A percentile compares a stretch with the other conserved stretches of the same genome.
Conservation (phyloP, 1,140 invertebrate genomes). For the Habropoda laboriosa region DNA sequence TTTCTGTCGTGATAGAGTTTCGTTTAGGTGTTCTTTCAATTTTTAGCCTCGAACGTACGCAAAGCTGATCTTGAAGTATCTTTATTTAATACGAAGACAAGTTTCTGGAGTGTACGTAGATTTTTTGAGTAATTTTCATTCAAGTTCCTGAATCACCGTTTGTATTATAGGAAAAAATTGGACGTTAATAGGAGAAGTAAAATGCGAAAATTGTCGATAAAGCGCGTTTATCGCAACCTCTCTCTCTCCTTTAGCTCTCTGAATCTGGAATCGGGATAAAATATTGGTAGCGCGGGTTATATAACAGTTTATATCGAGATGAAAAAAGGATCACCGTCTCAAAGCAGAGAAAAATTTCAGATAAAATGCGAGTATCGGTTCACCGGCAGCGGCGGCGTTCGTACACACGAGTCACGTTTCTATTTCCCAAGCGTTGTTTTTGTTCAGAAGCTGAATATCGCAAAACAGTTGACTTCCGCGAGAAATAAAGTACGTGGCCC, state of each 20-base stretch:
- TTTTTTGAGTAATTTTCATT: no score
- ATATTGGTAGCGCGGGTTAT: neutral
- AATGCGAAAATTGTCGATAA: no score
- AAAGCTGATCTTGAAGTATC: no score
- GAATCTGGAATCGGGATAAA: neutral
- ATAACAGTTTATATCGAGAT: neutral
- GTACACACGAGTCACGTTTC: slow-evolving; percentile 18
- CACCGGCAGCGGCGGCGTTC: neutral
- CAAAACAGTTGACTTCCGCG: slow-evolving; percentile 8
- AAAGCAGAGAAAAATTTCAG: neutral
- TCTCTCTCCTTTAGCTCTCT: neutral
- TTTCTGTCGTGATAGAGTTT: no score
- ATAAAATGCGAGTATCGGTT: slow-evolving; percentile 7
- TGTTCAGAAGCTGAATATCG: slow-evolving; percentile 1
- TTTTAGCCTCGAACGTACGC: no score
- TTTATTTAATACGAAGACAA: no score
- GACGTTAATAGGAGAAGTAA: no score
- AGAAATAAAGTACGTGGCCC: neutral
- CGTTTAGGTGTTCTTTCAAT: no score
- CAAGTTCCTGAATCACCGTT: no score
- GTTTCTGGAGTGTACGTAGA: no score
- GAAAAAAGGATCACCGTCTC: neutral
- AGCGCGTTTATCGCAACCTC: no score
- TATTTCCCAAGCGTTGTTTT: slow-evolving; percentile 8
- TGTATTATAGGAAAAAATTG: no score